Conservation (phyloP, 2,113 vertebrate species). For the Neolamprologus kungweensis region DNA sequence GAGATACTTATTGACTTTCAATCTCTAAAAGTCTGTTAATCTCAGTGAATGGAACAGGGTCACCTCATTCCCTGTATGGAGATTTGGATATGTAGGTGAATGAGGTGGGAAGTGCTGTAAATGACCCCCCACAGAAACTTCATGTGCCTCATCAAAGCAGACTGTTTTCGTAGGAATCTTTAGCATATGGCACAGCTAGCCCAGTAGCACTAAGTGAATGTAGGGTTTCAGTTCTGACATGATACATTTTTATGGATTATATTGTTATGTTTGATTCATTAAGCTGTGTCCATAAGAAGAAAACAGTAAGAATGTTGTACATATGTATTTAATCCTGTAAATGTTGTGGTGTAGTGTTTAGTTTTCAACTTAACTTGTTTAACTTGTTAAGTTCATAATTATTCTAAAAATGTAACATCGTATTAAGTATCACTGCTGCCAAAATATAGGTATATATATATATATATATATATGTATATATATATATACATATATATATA, state of each 20-base stretch:
- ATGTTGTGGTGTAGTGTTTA: neutral
- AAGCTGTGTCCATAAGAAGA: neutral
- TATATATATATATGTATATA: neutral
- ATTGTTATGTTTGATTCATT: neutral
- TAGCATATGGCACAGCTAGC: neutral
- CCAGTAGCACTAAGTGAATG: neutral
- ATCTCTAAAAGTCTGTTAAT: neutral
- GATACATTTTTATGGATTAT: neutral
- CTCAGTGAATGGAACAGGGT: neutral
- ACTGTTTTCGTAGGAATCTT: neutral
- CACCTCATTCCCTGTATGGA: neutral
- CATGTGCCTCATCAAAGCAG: neutral
- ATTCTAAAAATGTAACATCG: neutral
- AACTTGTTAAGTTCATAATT: neutral
- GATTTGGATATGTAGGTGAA: neutral
- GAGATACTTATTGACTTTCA: neutral
- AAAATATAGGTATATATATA: neutral
- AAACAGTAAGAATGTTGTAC: neutral
- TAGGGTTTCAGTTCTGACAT: neutral
- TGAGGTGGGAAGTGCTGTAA: neutral
- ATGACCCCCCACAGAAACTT: neutral
- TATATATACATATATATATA: neutral
- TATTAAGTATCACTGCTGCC: no score
- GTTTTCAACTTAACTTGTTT: neutral
- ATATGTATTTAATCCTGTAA: neutral